Conservation (phyloP, 2,797 vertebrate species). For the Phalanger gymnotis region DNA sequence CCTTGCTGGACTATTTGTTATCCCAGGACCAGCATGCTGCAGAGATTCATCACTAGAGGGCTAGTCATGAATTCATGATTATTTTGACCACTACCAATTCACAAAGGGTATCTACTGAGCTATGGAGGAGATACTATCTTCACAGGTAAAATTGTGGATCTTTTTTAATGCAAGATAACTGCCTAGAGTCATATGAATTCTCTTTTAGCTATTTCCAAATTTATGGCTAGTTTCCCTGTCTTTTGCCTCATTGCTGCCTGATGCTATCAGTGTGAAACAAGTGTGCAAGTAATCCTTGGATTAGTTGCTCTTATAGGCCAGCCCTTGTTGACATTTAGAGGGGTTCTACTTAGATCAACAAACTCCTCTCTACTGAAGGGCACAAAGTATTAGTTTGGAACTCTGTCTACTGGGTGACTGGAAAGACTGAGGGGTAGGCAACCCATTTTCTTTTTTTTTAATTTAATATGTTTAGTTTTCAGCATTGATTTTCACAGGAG, state of each 20-base stretch:
- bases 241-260: conserved; percentile 4
- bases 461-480: too few relatives aligned
- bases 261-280: neutral
- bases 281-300: neutral
- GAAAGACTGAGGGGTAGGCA: neutral
- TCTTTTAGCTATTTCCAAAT: conserved; percentile 25
- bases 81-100: neutral
- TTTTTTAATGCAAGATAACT: neutral
- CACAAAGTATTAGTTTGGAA: neutral
- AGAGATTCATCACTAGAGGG: neutral
- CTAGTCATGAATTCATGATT: neutral
- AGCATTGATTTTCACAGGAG: too few relatives aligned
- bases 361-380: neutral
- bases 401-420: neutral
- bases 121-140: neutral
- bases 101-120: neutral
- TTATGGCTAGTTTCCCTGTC: neutral
- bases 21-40: neutral
- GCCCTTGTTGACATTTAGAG: neutral
- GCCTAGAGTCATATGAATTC: neutral
- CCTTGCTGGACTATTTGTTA: neutral
- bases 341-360: neutral
- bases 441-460: too few relatives aligned
- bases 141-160: neutral
- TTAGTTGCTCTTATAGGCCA: neutral